phyloP scores from a whole-genome alignment of 2,113 vertebrate genomes.

The cattle (Bos taurus) region ARS-UCD2.0 NC_037346.1:58993501-58994000 shows the following conservation, averaged over 20 bases:
- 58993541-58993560: neutral
- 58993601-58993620: neutral
- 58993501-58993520: neutral
- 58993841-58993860: neutral
- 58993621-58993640: neutral
- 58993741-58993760: neutral
- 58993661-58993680: neutral
- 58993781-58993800: neutral
- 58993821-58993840: neutral
- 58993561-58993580: neutral
- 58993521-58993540: neutral
- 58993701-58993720: neutral
- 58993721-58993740: rapidly evolving
- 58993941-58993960: neutral
- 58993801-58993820: neutral
- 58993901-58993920: neutral
- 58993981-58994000: neutral
- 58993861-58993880: neutral
- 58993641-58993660: neutral
- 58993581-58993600: neutral
- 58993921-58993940: neutral
- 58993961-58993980: neutral
- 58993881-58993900: neutral
- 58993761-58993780: neutral
- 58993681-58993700: rapidly evolving